Evolutionary conservation across 1,140 invertebrate genomes (phyloP).

Genomic region (Lithobius niger): DNA sequence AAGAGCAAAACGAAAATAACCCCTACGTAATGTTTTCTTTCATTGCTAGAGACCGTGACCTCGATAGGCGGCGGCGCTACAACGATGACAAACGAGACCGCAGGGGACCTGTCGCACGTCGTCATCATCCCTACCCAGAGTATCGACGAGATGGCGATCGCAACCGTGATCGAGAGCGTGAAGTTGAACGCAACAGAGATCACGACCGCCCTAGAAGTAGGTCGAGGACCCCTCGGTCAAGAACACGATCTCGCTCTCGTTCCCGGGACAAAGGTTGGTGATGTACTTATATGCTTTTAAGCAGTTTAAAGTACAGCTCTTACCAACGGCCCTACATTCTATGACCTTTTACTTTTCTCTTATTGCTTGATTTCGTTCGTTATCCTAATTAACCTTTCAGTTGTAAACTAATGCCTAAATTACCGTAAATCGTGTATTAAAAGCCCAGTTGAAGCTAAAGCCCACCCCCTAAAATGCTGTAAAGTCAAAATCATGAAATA

Average conservation of each 20-base stretch:
- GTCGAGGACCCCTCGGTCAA: constrained; percentile 16
- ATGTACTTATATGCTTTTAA: neutral
- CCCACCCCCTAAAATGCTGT: too few species aligned
- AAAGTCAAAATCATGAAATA: too few species aligned
- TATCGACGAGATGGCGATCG: constrained; percentile 7
- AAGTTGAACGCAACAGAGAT: constrained; percentile 1
- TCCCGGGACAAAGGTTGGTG: constrained; percentile 10
- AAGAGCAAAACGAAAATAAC: too few species aligned
- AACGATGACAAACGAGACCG: constrained; percentile 2
- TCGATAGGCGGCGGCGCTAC: constrained; percentile 4
- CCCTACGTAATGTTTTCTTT: too few species aligned
- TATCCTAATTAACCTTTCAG: too few species aligned
- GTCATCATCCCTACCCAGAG: constrained; percentile 7
- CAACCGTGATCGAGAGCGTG: constrained; percentile 5
- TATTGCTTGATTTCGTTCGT: too few species aligned
- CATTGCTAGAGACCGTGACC: constrained; percentile 13
- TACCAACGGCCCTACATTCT: too few species aligned
- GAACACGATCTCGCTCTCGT: constrained; percentile 21
- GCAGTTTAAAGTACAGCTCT: too few species aligned
- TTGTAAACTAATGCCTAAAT: too few species aligned
- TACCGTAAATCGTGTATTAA: too few species aligned
- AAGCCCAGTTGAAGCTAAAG: too few species aligned
- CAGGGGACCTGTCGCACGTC: neutral
- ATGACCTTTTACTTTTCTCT: too few species aligned
- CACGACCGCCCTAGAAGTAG: constrained; percentile 12